Conservation (phyloP, 2,113 vertebrate genomes). For the Ammodramus savannarum region DNA sequence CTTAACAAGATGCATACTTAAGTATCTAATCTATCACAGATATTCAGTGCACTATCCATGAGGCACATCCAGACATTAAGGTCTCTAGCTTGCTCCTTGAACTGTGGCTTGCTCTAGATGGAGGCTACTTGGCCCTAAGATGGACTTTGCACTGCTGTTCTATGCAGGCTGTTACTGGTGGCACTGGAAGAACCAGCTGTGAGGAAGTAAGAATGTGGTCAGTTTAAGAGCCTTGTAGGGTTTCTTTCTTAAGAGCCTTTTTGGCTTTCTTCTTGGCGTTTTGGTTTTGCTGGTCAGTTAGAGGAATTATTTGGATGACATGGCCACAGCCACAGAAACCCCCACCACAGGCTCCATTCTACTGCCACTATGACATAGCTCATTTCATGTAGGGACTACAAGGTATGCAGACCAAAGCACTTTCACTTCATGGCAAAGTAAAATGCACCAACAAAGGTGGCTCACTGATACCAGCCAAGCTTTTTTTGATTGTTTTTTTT, state of each 20-base stretch:
- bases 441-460: neutral
- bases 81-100: neutral
- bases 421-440: neutral
- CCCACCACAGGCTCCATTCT: neutral
- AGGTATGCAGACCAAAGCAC: neutral
- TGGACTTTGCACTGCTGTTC: fast-evolving
- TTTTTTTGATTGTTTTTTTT: neutral
- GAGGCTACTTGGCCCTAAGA: neutral
- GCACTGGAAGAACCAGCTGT: neutral
- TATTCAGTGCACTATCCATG: neutral
- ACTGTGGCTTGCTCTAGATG: neutral
- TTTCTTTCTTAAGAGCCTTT: no score
- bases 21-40: neutral
- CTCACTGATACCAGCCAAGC: neutral
- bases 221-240: neutral
- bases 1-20: neutral
- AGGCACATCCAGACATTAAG: neutral
- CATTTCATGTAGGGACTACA: neutral
- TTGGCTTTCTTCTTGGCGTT: neutral
- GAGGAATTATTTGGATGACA: neutral
- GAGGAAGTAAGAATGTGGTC: fast-evolving
- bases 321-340: fast-evolving
- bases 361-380: neutral
- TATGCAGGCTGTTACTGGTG: neutral
- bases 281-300: neutral